Evolutionary conservation across 1,140 invertebrate genomes (phyloP), one percentile per base, ranked within the genome.

Genomic region (Drosophila grimshawi): DNA sequence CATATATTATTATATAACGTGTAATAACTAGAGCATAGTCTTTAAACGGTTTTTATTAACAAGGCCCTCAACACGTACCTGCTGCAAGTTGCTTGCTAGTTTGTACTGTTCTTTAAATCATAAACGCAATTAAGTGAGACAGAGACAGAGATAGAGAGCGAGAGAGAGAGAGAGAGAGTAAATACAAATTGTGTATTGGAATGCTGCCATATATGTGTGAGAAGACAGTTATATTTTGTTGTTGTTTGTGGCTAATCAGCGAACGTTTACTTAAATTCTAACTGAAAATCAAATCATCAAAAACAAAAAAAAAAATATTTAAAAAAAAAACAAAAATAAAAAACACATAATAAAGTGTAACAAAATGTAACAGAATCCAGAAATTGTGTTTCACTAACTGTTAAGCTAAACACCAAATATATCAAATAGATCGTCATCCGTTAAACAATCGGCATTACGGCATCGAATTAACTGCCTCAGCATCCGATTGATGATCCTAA

Each of bases 51-150:
- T 73, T 88, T 73, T 89, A 88, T 88, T 88, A 88, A 88, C 85
- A 90, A 86, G 79, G 81, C 86, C 86, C 86, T 71, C 81, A 91
- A 91, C 88, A 91, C 88, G 88, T 91, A 91, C 88, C 88, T 91
- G 88, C 88, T 91, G 88, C 88, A 91, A 91, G 83, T 74, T 81
- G 76, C 81, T 91, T 91, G 88, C 88, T 89, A 85, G 88, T 91
- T 91, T 73, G 88, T 91, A 91, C 39, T 88, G 88, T 88, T 80
- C 62, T 67, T 69, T 68, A 45, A 48, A 52, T 60, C 41, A 35
- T 78, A 65, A 69, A 51, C 3, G 8, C 39, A 41, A 41, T 41
- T 41, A 41, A 41, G 39, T 56, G 57, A 61, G 51, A 66, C 19
- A 19, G 19, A 19, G 48, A 19, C 19, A 19, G 19, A 19, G 19